Percentiles rank a stretch among this genome's conserved stretches.
Conservation (phyloP, 2,113 vertebrate genomes). For the Promerops cafer region DNA sequence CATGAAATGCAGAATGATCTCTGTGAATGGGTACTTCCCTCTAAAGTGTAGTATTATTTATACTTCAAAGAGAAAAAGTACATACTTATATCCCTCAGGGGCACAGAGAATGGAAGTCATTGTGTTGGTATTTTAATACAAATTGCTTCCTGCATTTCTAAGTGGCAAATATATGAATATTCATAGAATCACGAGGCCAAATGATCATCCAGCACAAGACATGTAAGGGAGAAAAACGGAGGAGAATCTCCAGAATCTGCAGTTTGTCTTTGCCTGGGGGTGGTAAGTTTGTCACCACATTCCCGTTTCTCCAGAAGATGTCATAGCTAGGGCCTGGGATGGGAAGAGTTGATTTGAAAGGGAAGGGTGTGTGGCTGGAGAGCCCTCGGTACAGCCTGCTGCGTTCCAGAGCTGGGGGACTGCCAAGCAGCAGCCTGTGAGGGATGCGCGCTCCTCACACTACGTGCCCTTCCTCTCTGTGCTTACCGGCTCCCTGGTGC, state of each 20-base stretch:
- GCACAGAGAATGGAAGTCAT: constrained; percentile 9
- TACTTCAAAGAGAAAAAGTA: constrained; percentile 18
- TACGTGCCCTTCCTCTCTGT: accelerated
- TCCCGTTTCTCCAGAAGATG: background rate
- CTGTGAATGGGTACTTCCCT: background rate
- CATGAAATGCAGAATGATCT: background rate
- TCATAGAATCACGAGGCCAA: constrained; percentile 7
- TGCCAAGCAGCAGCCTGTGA: background rate
- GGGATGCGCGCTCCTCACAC: accelerated
- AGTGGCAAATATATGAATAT: constrained; percentile 45
- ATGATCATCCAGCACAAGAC: background rate
- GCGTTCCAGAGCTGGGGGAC: background rate
- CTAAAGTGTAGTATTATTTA: background rate
- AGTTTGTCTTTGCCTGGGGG: background rate
- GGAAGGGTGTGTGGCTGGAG: background rate
- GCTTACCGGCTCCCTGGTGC: background rate
- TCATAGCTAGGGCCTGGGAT: background rate
- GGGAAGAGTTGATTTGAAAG: background rate
- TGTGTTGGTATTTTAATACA: constrained; percentile 45
- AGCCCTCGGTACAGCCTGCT: background rate
- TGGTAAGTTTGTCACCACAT: background rate
- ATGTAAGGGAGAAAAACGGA: background rate
- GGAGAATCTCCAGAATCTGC: background rate
- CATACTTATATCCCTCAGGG: background rate
- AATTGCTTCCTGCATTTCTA: constrained; percentile 31